Evolutionary conservation across 1,140 invertebrate species (phyloP).

Genomic region (Chymomyza costata): DNA sequence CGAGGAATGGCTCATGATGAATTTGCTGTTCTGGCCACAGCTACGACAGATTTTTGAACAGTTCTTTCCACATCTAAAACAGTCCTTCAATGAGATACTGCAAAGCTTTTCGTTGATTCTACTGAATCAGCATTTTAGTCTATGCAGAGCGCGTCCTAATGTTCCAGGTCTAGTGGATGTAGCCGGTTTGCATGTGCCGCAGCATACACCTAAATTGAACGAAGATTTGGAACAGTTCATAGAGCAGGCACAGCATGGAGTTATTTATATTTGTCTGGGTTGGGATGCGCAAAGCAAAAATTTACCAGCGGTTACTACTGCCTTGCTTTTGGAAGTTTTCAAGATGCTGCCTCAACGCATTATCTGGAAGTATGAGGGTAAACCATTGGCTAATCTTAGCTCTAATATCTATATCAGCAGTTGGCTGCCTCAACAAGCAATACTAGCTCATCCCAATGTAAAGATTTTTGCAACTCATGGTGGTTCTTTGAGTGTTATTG

Average conservation of each 20-base stretch:
- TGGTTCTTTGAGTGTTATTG: conserved; percentile 75
- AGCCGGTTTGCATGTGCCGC: conserved; percentile 75
- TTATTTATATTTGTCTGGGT: conserved; percentile 79
- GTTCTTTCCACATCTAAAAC: conserved; percentile 41
- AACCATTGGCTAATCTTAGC: conserved; percentile 49
- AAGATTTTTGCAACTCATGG: conserved; percentile 78
- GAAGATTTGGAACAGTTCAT: conserved; percentile 75
- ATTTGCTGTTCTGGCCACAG: conserved; percentile 28
- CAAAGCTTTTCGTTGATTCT: conserved; percentile 45
- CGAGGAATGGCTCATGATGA: conserved; percentile 49
- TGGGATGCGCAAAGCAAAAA: no score
- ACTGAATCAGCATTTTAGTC: conserved; percentile 57
- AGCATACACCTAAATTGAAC: conserved; percentile 65
- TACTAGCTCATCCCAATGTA: conserved; percentile 67
- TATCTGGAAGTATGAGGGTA: conserved; percentile 76
- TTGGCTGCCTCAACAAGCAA: conserved; percentile 77
- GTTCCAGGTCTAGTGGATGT: conserved; percentile 55
- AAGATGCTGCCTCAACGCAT: conserved; percentile 54
- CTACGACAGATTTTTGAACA: conserved; percentile 28
- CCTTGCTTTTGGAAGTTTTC: conserved; percentile 3
- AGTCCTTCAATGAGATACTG: conserved; percentile 30
- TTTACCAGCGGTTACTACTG: no score
- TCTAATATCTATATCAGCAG: conserved; percentile 80
- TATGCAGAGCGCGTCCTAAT: conserved; percentile 40
- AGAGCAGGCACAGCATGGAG: conserved; percentile 77